Conservation (phyloP, 2,797 vertebrate genomes). For the Leptatherina wallacei region DNA sequence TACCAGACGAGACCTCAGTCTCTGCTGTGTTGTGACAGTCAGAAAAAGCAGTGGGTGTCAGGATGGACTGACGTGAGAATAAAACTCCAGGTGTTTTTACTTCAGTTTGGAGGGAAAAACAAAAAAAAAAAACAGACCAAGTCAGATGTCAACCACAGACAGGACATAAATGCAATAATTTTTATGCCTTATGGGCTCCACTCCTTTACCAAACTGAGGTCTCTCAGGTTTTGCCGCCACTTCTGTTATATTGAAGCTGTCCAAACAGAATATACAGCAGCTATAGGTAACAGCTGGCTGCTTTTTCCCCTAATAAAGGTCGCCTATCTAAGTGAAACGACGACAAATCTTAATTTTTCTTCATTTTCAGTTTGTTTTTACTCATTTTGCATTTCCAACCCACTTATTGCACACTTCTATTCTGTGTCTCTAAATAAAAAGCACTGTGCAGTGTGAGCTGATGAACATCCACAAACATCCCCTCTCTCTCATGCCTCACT, state of each 20-base stretch:
- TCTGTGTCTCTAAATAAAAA: conserved; percentile 25
- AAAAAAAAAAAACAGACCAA: conserved; percentile 36
- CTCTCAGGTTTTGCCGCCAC: conserved; percentile 29
- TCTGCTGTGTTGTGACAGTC: conserved; percentile 54
- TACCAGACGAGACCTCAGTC: conserved; percentile 17
- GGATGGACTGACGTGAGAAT: conserved; percentile 56
- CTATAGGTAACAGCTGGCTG: conserved; percentile 59
- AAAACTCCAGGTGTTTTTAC: conserved; percentile 66
- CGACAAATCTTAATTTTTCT: background rate
- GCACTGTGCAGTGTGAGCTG: background rate
- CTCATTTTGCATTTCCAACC: background rate
- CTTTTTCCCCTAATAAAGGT: conserved; percentile 52
- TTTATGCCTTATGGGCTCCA: conserved; percentile 37
- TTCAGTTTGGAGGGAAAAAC: conserved; percentile 22
- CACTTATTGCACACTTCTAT: background rate
- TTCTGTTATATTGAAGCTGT: conserved; percentile 65
- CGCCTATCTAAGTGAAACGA: background rate
- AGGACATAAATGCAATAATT: conserved; percentile 29
- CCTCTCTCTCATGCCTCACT: background rate
- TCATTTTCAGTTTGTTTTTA: conserved; percentile 2
- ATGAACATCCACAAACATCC: conserved; percentile 6
- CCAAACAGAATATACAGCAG: conserved; percentile 62
- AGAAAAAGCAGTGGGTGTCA: conserved; percentile 42
- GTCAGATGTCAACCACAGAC: conserved; percentile 53
- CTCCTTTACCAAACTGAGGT: conserved; percentile 24